Percentiles rank a stretch among this genome's conserved stretches.
Conservation (phyloP, 2,113 vertebrate genomes). For the Petaurus breviceps region DNA sequence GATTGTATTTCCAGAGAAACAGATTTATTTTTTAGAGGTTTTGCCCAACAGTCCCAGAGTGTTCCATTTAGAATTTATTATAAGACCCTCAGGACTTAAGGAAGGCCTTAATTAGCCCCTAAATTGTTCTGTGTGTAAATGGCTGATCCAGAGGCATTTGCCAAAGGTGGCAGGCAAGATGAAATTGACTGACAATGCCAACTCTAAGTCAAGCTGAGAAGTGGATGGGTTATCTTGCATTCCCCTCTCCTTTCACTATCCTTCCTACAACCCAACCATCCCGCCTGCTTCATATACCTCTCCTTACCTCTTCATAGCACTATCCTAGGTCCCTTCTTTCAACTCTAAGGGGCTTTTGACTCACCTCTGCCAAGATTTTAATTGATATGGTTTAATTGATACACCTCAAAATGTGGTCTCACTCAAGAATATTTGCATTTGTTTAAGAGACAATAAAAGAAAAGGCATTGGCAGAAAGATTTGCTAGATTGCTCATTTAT, state of each 20-base stretch:
- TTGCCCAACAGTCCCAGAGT: neutral
- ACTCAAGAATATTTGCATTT: neutral
- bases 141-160: neutral
- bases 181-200: neutral
- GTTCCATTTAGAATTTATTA: neutral
- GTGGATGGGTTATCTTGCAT: neutral
- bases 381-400: neutral
- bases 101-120: neutral
- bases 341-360: neutral
- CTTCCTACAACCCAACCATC: neutral
- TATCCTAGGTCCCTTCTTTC: neutral
- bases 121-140: neutral
- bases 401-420: neutral
- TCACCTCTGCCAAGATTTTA: neutral
- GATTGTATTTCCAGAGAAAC: neutral
- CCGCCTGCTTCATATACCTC: neutral
- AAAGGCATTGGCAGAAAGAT: neutral
- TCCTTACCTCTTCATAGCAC: neutral
- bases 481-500: neutral
- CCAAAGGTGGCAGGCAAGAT: neutral
- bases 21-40: slow-evolving; percentile 3
- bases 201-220: neutral
- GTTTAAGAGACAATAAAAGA: neutral
- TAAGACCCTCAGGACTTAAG: neutral
- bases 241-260: neutral